phyloP scores from a whole-genome alignment of 2,888 invertebrate genomes.

The Hecatera dysodea region DNA sequence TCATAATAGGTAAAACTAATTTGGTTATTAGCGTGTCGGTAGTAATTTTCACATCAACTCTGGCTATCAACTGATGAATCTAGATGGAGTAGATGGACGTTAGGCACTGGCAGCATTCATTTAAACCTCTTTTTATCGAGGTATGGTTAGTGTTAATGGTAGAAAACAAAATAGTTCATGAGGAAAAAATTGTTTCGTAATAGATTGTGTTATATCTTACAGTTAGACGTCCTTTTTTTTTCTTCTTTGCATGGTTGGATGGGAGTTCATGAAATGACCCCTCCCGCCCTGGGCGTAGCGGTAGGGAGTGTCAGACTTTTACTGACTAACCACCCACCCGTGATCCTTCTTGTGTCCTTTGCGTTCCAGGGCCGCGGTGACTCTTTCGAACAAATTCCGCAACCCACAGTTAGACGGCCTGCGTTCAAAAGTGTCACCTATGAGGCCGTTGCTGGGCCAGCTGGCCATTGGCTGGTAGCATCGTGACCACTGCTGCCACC shows the following conservation, averaged over 20 bases:
- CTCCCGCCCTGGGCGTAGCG: no score
- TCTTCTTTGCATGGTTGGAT: no score
- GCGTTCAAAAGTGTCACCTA: slow-evolving; percentile 54
- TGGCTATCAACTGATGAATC: slow-evolving; percentile 27
- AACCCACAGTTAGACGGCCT: slow-evolving; percentile 23
- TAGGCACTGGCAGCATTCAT: slow-evolving; percentile 15
- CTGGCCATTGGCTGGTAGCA: slow-evolving; percentile 44
- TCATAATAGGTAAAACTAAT: slow-evolving; percentile 54
- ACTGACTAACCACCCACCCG: no score
- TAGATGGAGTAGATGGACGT: slow-evolving; percentile 42
- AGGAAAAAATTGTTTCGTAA: slow-evolving; percentile 48
- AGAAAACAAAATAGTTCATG: slow-evolving; percentile 42
- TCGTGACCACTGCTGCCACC: slow-evolving; percentile 75
- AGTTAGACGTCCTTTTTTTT: slow-evolving; percentile 20
- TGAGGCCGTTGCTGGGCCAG: slow-evolving; percentile 31
- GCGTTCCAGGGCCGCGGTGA: no score
- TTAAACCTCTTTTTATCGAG: slow-evolving; percentile 28
- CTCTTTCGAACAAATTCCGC: no score
- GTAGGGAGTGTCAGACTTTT: no score
- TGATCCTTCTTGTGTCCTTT: no score
- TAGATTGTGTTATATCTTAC: slow-evolving; percentile 22
- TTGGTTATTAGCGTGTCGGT: slow-evolving; percentile 49
- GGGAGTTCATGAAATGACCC: no score
- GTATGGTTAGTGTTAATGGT: slow-evolving; percentile 41
- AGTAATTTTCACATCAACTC: slow-evolving; percentile 49